phyloP scores from a whole-genome alignment of 2,888 invertebrate species.

The Cosmia trapezina region DNA sequence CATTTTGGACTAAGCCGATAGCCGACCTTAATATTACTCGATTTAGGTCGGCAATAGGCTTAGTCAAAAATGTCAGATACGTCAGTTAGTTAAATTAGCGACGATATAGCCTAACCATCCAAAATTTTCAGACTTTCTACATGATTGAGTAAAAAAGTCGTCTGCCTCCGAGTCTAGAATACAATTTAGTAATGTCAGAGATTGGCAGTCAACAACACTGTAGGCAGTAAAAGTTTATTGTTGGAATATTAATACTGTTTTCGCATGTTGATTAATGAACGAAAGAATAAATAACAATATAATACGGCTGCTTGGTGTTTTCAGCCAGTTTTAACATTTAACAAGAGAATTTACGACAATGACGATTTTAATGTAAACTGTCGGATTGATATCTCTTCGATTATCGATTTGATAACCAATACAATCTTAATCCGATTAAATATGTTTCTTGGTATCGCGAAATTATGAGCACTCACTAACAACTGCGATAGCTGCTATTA shows the following conservation, averaged over 20 bases:
- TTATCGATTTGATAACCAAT: conserved; percentile 19
- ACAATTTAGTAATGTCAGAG: conserved; percentile 45
- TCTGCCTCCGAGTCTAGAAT: conserved; percentile 49
- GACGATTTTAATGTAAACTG: neutral
- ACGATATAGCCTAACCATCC: no score
- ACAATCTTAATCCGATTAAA: conserved; percentile 12
- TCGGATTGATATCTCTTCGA: conserved; percentile 5
- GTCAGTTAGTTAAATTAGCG: no score
- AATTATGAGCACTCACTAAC: neutral
- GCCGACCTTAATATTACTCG: no score
- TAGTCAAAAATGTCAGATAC: no score
- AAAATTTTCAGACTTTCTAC: neutral
- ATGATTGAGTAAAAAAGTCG: neutral
- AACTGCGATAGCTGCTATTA: neutral
- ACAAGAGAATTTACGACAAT: neutral
- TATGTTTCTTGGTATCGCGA: neutral
- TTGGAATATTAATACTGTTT: conserved; percentile 58
- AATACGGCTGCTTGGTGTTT: conserved; percentile 11
- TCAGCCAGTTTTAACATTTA: conserved; percentile 7
- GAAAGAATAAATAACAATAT: conserved; percentile 22
- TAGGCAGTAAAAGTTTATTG: conserved; percentile 58
- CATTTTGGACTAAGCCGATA: no score
- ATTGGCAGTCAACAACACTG: conserved; percentile 54
- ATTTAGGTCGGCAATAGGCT: no score
- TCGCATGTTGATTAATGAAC: conserved; percentile 55